A percentile compares a stretch with the other conserved stretches of the same genome.
These are phyloP conservation scores for Chiloscyllium punctatum DNA, from an alignment of 2,797 vertebrate species.

Conservation along the genomic window DNA sequence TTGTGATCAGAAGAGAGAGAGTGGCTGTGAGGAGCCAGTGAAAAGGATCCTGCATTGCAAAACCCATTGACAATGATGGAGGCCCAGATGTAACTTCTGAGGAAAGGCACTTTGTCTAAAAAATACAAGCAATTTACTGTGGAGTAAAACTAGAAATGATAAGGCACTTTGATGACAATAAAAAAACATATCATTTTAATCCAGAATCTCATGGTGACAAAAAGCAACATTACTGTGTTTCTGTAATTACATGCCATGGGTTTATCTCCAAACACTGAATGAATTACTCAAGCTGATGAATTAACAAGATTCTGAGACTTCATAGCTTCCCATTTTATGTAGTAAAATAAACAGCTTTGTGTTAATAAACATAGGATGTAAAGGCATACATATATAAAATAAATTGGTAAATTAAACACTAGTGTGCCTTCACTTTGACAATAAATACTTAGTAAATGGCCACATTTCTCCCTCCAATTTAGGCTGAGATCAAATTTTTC, in stretches of 20 bases:
- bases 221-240: slow-evolving; percentile 20
- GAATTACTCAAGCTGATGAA: slow-evolving; percentile 26
- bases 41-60: not conserved
- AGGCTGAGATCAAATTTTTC: not conserved
- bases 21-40: not conserved
- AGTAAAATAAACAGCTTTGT: not conserved
- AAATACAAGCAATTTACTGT: not conserved
- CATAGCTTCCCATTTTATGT: not conserved
- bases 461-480: not conserved
- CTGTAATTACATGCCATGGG: slow-evolving; percentile 35
- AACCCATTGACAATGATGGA: not conserved
- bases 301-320: slow-evolving; percentile 24
- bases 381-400: not conserved
- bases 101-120: not conserved
- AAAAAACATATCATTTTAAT: not conserved
- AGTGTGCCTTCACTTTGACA: not conserved
- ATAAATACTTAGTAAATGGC: not conserved
- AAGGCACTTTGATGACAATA: not conserved
- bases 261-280: slow-evolving; percentile 32
- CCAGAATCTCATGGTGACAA: slow-evolving; percentile 19
- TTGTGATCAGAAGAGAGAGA: not conserved
- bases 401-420: not conserved
- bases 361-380: not conserved
- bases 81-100: not conserved
- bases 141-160: not conserved